A percentile compares a stretch with the other conserved stretches of the same genome.
These are phyloP conservation scores for Drosophila neonasuta DNA, from an alignment of 2,888 invertebrate species.

Conservation along the genomic window DNA sequence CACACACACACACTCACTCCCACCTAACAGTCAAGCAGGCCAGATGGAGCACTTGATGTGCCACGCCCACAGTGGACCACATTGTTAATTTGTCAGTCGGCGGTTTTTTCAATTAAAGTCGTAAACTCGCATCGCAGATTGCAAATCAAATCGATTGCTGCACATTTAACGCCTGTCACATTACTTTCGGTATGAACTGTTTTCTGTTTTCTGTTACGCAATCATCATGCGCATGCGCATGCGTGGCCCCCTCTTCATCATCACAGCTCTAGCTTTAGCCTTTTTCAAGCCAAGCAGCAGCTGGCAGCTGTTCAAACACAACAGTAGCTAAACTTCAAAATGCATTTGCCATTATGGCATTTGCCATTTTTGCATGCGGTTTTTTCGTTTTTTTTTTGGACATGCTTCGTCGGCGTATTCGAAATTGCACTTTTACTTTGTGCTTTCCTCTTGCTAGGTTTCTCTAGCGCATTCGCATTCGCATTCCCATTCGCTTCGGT, in stretches of 20 bases:
- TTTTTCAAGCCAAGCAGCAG: conserved; percentile 36
- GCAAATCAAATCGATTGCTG: conserved; percentile 75
- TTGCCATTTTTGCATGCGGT: conserved; percentile 22
- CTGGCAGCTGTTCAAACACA: conserved; percentile 23
- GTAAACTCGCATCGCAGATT: conserved; percentile 66
- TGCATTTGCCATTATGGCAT: conserved; percentile 17
- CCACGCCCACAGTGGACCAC: conserved; percentile 49
- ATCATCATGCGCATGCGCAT: conserved; percentile 25
- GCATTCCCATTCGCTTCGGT: conserved; percentile 27
- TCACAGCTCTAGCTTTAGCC: conserved; percentile 8
- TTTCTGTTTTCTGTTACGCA: conserved; percentile 59
- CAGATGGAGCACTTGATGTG: conserved; percentile 33
- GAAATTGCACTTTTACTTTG: conserved; percentile 63
- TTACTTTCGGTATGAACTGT: conserved; percentile 65
- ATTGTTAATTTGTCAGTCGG: conserved; percentile 52
- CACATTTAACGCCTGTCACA: conserved; percentile 76
- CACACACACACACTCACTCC: conserved; percentile 6
- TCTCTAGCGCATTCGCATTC: conserved; percentile 31
- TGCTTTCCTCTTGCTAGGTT: conserved; percentile 49
- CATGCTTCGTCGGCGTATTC: conserved; percentile 28
- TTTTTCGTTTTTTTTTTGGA: conserved; percentile 21
- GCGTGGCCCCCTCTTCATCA: conserved; percentile 26
- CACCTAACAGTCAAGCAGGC: conserved; percentile 1
- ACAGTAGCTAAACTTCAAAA: conserved; percentile 30
- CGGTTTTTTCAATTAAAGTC: conserved; percentile 74